Percentiles rank a stretch among this genome's conserved stretches.
Evolutionary conservation across 2,888 invertebrate genomes (phyloP).

Genomic region (Eupelmus urozonus): DNA sequence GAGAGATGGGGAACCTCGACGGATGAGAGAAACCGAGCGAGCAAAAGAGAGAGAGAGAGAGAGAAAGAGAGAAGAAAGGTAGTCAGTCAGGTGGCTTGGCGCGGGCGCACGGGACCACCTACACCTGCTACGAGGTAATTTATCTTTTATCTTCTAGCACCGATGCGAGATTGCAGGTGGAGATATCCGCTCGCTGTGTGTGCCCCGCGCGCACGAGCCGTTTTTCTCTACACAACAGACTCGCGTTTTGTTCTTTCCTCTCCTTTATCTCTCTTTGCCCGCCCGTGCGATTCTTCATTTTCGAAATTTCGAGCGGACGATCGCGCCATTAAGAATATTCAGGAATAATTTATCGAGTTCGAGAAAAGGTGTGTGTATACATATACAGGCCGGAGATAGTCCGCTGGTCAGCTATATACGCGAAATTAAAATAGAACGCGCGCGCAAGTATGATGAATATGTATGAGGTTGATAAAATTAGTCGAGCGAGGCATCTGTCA

Average conservation of each 20-base stretch:
- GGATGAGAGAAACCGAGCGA: background rate
- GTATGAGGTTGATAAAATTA: constrained; percentile 37
- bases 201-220: constrained; percentile 24
- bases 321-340: constrained; percentile 16
- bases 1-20: background rate
- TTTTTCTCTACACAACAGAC: constrained; percentile 46
- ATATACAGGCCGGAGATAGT: background rate
- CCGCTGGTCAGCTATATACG: background rate
- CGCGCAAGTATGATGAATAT: constrained; percentile 28
- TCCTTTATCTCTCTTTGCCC: background rate
- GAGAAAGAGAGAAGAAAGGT: constrained; percentile 34
- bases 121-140: constrained; percentile 73
- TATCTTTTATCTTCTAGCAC: constrained; percentile 65
- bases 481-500: constrained; percentile 36
- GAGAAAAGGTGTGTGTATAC: background rate
- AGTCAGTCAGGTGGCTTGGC: constrained; percentile 59
- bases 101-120: constrained; percentile 70
- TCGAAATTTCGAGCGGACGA: constrained; percentile 30
- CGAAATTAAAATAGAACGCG: constrained; percentile 24
- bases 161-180: constrained; percentile 67
- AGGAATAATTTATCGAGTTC: constrained; percentile 34
- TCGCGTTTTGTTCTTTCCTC: constrained; percentile 39
- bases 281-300: constrained; percentile 47
- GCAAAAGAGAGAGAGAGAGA: constrained; percentile 1
- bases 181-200: constrained; percentile 58